Conservation (phyloP, 2,888 invertebrate genomes). For the Germaria angustata region DNA sequence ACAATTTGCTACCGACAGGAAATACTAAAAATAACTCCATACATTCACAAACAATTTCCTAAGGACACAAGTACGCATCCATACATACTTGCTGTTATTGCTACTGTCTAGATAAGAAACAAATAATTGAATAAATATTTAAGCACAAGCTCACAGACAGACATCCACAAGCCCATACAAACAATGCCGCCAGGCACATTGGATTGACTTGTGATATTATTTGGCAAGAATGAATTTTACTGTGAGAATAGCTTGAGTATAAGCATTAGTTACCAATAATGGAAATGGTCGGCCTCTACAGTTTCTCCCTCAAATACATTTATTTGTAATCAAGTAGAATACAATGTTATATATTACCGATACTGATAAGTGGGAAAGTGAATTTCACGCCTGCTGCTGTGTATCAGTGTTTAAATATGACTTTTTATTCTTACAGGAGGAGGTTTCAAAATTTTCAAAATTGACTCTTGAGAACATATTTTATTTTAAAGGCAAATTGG, state of each 20-base stretch:
- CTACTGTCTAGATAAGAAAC: slow-evolving; percentile 53
- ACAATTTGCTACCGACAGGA: slow-evolving; percentile 64
- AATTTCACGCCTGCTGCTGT: too few relatives aligned
- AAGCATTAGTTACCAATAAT: slow-evolving; percentile 1
- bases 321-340: too few relatives aligned
- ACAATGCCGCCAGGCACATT: background rate
- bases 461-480: too few relatives aligned
- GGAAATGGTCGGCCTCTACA: background rate
- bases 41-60: slow-evolving; percentile 56
- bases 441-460: too few relatives aligned
- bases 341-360: too few relatives aligned
- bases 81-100: slow-evolving; percentile 5
- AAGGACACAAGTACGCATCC: background rate
- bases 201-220: background rate
- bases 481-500: too few relatives aligned
- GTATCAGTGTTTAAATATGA: too few relatives aligned
- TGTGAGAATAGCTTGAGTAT: background rate
- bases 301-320: too few relatives aligned
- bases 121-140: slow-evolving; percentile 62
- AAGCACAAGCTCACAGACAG: background rate
- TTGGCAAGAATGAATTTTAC: background rate
- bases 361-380: too few relatives aligned
- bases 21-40: slow-evolving; percentile 49
- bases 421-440: too few relatives aligned
- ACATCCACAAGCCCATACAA: background rate